These are phyloP conservation scores for Anarrhichthys ocellatus DNA, from an alignment of 2,113 vertebrate species.

Conservation along the genomic window DNA sequence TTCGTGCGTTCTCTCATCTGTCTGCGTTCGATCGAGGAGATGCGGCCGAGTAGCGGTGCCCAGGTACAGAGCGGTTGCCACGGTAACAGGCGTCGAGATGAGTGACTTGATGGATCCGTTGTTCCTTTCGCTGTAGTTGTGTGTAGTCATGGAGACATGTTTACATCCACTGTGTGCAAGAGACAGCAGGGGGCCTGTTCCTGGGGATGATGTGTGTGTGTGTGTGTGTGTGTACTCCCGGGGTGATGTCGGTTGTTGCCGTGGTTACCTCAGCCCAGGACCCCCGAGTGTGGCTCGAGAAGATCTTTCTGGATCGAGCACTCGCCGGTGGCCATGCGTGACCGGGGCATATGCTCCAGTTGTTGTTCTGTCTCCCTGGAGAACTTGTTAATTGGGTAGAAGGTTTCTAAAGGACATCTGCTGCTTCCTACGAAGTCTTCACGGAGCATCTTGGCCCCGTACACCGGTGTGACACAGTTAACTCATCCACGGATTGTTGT, in stretches of 20 bases:
- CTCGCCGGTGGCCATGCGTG: conserved; percentile 49
- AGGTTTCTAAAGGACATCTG: conserved; percentile 46
- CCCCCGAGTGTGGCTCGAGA: background rate
- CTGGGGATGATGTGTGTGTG: background rate
- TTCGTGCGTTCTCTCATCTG: conserved; percentile 12
- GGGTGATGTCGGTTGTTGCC: conserved; percentile 56
- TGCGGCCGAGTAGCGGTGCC: conserved; percentile 5
- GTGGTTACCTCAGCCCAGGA: conserved; percentile 63
- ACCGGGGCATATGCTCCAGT: conserved; percentile 42
- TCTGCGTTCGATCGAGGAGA: conserved; percentile 14
- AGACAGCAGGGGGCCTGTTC: conserved; percentile 28
- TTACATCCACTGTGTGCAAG: conserved; percentile 1
- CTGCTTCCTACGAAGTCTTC: conserved; percentile 22
- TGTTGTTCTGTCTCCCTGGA: conserved; percentile 24
- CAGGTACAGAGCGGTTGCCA: conserved; percentile 56
- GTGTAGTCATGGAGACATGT: background rate
- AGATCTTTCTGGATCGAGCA: conserved; percentile 4
- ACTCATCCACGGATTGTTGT: background rate
- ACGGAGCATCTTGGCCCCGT: background rate
- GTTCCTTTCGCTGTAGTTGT: background rate
- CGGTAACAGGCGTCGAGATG: conserved; percentile 49
- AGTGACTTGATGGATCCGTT: too few relatives aligned
- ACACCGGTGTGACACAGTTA: background rate
- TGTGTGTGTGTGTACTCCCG: conserved; percentile 41
- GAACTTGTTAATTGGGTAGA: conserved; percentile 55